Evolutionary conservation across 1,140 invertebrate genomes (phyloP).

Genomic region (Drosophila chauvacae): DNA sequence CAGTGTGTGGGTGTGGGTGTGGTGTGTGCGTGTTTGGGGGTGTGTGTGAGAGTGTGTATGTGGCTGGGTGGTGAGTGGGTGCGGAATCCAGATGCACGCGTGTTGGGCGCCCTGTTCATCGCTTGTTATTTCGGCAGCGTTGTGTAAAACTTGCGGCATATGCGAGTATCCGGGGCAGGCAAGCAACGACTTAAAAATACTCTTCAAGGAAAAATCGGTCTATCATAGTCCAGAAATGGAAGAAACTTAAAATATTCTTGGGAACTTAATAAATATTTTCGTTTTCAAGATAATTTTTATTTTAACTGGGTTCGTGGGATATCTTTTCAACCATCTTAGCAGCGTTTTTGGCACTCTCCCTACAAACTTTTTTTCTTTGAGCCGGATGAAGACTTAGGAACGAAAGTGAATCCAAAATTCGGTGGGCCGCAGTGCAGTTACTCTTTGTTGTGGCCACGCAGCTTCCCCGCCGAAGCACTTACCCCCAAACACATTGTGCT

Average conservation of each 20-base stretch:
- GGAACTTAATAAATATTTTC: no score
- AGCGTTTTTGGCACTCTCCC: no score
- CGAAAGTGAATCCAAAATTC: constrained; percentile 8
- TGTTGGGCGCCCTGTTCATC: constrained; percentile 41
- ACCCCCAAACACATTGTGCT: constrained; percentile 28
- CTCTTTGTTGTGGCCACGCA: constrained; percentile 41
- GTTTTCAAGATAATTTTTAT: no score
- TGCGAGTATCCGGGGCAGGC: constrained; percentile 17
- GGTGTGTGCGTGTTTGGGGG: neutral
- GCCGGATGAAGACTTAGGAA: no score
- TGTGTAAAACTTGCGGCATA: constrained; percentile 58
- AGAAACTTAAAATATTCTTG: no score
- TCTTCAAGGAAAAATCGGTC: neutral
- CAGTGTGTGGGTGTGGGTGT: constrained; percentile 13
- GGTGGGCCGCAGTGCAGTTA: neutral
- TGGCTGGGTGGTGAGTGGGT: constrained; percentile 8
- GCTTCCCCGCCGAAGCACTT: constrained; percentile 37
- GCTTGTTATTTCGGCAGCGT: constrained; percentile 62
- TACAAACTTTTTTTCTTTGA: no score
- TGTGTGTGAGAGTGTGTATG: neutral
- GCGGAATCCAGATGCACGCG: constrained; percentile 27
- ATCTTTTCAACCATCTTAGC: no score
- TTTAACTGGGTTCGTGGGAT: no score
- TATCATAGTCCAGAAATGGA: neutral
- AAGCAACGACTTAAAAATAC: neutral